Evolutionary conservation across 1,140 invertebrate species (phyloP).

Genomic region (Apis mellifera): Amel_HAv3.1 CM009938.2:3400501-3401000

Average conservation of each 20-base stretch:
- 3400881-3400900: conserved; percentile 74
- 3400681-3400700: not conserved
- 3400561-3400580: conserved; percentile 3
- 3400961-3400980: conserved; percentile 78
- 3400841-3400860: conserved; percentile 78
- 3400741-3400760: conserved; percentile 36
- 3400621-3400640: conserved; percentile 12
- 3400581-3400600: conserved; percentile 14
- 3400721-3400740: not conserved
- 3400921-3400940: conserved; percentile 77
- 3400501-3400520: not conserved
- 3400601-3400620: conserved; percentile 1
- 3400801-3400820: conserved; percentile 79
- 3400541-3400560: conserved; percentile 3
- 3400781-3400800: conserved; percentile 80
- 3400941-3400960: conserved; percentile 75
- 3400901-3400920: conserved; percentile 81
- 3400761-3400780: conserved; percentile 79
- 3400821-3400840: conserved; percentile 80
- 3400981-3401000: conserved; percentile 74
- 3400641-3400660: not conserved
- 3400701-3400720: too few relatives aligned
- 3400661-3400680: not conserved
- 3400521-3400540: not conserved
- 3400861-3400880: conserved; percentile 77